Conservation (phyloP, 1,140 invertebrate species). For the Pogonomyrmex californicus region DNA sequence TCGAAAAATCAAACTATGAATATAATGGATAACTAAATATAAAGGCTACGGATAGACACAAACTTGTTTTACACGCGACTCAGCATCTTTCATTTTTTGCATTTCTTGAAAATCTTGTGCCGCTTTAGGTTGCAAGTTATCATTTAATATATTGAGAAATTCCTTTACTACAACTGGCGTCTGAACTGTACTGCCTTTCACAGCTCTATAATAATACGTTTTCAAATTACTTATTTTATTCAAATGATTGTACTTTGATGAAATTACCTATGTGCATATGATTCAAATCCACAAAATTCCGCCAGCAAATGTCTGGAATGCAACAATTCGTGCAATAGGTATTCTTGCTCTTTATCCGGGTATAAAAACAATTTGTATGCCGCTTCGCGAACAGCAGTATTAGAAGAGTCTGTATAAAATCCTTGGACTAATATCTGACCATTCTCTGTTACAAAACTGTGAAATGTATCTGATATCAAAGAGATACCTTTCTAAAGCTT, state of each 20-base stretch:
- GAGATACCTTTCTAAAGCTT: slow-evolving; percentile 38
- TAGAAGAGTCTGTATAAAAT: slow-evolving; percentile 93
- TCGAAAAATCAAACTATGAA: slow-evolving; percentile 11
- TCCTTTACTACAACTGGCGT: slow-evolving; percentile 92
- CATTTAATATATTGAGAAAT: slow-evolving; percentile 93
- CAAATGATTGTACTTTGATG: slow-evolving; percentile 17
- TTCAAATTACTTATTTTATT: slow-evolving; percentile 12
- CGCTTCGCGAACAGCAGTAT: slow-evolving; percentile 93
- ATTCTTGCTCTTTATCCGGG: slow-evolving; percentile 93
- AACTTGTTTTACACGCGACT: slow-evolving; percentile 84
- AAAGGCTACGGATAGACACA: background rate
- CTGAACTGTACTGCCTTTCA: slow-evolving; percentile 95
- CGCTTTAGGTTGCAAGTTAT: slow-evolving; percentile 90
- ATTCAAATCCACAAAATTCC: slow-evolving; percentile 94
- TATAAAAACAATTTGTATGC: slow-evolving; percentile 95
- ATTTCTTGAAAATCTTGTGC: slow-evolving; percentile 91
- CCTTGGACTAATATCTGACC: slow-evolving; percentile 92
- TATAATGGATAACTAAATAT: background rate
- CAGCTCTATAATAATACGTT: slow-evolving; percentile 88
- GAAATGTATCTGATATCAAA: slow-evolving; percentile 59
- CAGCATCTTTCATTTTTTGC: slow-evolving; percentile 91
- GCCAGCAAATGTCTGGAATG: slow-evolving; percentile 92
- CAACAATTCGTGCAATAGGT: slow-evolving; percentile 91
- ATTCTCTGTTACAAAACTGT: slow-evolving; percentile 92
- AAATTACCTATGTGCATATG: slow-evolving; percentile 93